phyloP scores from a whole-genome alignment of 1,140 invertebrate genomes.

The Drosophila pachea region DNA sequence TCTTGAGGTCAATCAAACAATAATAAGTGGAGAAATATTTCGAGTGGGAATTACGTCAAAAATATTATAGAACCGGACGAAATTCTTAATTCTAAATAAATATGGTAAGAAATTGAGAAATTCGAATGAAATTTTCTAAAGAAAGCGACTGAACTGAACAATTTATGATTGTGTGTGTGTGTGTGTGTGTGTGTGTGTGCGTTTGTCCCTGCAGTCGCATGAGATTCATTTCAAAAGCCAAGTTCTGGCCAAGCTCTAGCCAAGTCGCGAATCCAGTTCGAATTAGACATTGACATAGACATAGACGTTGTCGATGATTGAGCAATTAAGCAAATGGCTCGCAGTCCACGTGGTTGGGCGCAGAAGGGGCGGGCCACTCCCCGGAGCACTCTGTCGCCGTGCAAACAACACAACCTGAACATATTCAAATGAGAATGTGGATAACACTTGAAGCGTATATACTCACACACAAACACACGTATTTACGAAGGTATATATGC shows the following conservation, averaged over 20 bases:
- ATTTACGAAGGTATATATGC: background rate
- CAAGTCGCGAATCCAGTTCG: background rate
- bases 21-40: too few relatives aligned
- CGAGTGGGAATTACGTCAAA: too few relatives aligned
- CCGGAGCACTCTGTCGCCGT: too few relatives aligned
- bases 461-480: slow-evolving; percentile 6
- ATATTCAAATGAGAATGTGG: slow-evolving; percentile 22
- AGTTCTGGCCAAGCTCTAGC: background rate
- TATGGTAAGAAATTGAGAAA: too few relatives aligned
- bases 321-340: slow-evolving; percentile 42
- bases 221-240: background rate
- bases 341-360: background rate
- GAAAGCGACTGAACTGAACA: background rate
- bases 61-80: too few relatives aligned
- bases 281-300: too few relatives aligned
- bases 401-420: slow-evolving; percentile 20
- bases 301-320: slow-evolving; percentile 21
- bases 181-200: background rate
- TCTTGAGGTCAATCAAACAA: background rate
- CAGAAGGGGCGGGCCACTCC: background rate
- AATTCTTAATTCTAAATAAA: too few relatives aligned
- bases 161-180: too few relatives aligned
- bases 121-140: too few relatives aligned
- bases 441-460: slow-evolving; percentile 5
- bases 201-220: background rate